phyloP scores from a whole-genome alignment of 1,140 invertebrate species.

The Aphelenchoides fujianensis region DNA sequence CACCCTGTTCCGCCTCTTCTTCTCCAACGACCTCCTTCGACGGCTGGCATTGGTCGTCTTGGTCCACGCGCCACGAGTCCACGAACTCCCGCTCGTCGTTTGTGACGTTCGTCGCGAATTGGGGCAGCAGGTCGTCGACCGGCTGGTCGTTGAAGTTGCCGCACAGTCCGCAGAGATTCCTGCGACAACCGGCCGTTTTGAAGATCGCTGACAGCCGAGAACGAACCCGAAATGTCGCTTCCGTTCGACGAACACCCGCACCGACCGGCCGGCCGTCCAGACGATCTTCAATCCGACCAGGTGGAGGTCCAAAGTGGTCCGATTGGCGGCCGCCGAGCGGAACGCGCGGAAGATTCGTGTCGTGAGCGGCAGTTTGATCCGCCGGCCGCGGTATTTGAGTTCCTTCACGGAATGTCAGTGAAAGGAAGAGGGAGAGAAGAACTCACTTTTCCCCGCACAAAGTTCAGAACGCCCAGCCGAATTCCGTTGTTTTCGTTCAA shows the following conservation, averaged over 20 bases:
- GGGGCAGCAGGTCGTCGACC: slow-evolving; percentile 2
- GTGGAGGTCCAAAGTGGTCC: background rate
- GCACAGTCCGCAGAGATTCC: slow-evolving; percentile 16
- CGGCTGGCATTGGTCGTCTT: slow-evolving; percentile 1
- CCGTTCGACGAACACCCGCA: background rate
- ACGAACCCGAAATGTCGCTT: background rate
- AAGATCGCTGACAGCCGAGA: background rate
- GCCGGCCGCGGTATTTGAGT: slow-evolving; percentile 16
- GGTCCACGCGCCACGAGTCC: background rate
- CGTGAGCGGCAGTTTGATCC: slow-evolving; percentile 4
- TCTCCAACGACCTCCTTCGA: background rate
- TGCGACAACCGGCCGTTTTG: background rate
- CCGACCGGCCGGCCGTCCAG: background rate
- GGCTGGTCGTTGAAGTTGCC: slow-evolving; percentile 11
- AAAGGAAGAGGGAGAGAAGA: background rate
- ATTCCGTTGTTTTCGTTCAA: slow-evolving; percentile 19
- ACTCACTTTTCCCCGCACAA: slow-evolving; percentile 12
- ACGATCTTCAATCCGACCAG: background rate
- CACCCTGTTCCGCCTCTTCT: background rate
- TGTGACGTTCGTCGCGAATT: background rate
- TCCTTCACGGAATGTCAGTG: background rate
- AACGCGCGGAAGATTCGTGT: background rate
- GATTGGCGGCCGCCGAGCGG: background rate
- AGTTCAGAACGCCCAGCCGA: slow-evolving; percentile 14
- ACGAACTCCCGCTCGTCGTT: background rate